phyloP scores from a whole-genome alignment of 2,113 vertebrate genomes.

The Rhinichthys klamathensis region DNA sequence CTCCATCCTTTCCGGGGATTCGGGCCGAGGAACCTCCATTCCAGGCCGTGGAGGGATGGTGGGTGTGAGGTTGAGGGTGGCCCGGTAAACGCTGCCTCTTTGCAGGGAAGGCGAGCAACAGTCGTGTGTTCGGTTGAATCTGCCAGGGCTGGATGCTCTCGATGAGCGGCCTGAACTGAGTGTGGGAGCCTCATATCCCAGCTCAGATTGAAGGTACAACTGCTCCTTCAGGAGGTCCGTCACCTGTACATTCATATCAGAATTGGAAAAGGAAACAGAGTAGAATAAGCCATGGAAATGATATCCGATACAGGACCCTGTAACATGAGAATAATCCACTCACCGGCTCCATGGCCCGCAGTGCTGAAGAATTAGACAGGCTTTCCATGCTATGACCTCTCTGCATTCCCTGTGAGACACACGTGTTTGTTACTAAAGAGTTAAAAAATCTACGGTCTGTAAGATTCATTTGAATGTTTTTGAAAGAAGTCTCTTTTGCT shows the following conservation, averaged over 20 bases:
- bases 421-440: constrained; percentile 24
- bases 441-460: not conserved
- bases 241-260: constrained; percentile 74
- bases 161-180: constrained; percentile 78
- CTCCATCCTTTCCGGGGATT: constrained; percentile 47
- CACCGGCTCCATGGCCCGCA: constrained; percentile 93
- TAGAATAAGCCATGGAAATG: not conserved
- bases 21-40: not conserved
- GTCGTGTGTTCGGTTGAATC: constrained; percentile 64
- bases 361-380: constrained; percentile 80
- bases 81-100: constrained; percentile 80
- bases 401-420: constrained; percentile 78
- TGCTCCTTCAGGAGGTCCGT: constrained; percentile 91
- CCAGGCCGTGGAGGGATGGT: constrained; percentile 76
- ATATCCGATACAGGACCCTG: not conserved
- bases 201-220: constrained; percentile 87
- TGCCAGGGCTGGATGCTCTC: constrained; percentile 80
- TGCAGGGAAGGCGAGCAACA: constrained; percentile 59
- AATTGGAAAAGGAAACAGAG: not conserved
- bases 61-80: constrained; percentile 87
- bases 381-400: constrained; percentile 84
- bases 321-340: constrained; percentile 60
- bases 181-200: constrained; percentile 73
- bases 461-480: not conserved
- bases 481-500: not conserved